These are phyloP conservation scores for Brachyrhaphis roseni DNA, from an alignment of 2,797 vertebrate species.

Conservation along the genomic window DNA sequence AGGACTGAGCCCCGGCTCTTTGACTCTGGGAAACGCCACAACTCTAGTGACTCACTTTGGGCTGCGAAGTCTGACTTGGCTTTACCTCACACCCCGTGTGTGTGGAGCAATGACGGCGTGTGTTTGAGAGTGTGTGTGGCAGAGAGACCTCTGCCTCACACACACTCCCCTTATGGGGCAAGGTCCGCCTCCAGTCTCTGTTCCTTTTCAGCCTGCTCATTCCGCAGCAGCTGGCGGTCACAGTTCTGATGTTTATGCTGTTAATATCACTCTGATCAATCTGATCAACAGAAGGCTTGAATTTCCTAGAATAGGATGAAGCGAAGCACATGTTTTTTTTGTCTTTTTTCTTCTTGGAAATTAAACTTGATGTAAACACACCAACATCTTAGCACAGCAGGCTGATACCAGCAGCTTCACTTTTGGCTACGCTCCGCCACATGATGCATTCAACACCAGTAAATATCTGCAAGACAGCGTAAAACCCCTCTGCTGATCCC, in stretches of 20 bases:
- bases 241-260: slow-evolving; percentile 50
- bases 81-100: slow-evolving; percentile 65
- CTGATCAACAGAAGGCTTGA: slow-evolving; percentile 30
- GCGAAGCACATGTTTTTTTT: background rate
- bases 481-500: background rate
- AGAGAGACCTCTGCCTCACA: slow-evolving; percentile 34
- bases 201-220: slow-evolving; percentile 21
- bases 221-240: slow-evolving; percentile 37
- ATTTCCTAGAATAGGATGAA: slow-evolving; percentile 24
- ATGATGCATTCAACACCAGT: background rate
- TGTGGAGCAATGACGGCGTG: slow-evolving; percentile 48
- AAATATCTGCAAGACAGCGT: background rate
- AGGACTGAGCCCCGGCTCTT: slow-evolving; percentile 51
- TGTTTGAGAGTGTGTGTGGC: slow-evolving; percentile 36
- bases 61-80: slow-evolving; percentile 68
- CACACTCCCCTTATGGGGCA: slow-evolving; percentile 62
- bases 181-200: slow-evolving; percentile 64
- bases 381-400: background rate
- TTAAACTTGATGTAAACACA: background rate
- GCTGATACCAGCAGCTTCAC: background rate
- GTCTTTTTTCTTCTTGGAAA: background rate
- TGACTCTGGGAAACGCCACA: slow-evolving; percentile 69
- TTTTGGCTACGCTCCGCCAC: background rate
- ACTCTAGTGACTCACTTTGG: slow-evolving; percentile 66
- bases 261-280: slow-evolving; percentile 54